A percentile compares a stretch with the other conserved stretches of the same genome.
Conservation (phyloP, 1,140 invertebrate species). For the Helicorthomorpha holstii region DNA sequence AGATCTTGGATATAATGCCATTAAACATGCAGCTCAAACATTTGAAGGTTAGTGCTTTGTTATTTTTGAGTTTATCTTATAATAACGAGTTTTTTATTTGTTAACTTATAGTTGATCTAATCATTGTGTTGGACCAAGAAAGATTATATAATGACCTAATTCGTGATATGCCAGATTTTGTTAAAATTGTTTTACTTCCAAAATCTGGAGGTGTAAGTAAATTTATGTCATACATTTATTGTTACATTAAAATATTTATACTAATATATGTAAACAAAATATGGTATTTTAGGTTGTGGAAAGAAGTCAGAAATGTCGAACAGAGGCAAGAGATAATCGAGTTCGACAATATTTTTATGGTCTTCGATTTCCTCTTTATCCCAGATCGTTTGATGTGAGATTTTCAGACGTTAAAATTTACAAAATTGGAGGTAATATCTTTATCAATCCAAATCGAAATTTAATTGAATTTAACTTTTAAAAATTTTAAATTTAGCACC, state of each 20-base stretch:
- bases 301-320: conserved; percentile 47
- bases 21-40: conserved; percentile 70
- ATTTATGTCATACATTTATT: neutral
- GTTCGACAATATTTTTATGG: conserved; percentile 93
- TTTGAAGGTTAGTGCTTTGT: conserved; percentile 49
- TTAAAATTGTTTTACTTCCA: conserved; percentile 80
- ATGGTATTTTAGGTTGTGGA: conserved; percentile 52
- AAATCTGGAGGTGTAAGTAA: conserved; percentile 84
- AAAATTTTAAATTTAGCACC: conserved; percentile 37
- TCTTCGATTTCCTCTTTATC: conserved; percentile 62
- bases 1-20: conserved; percentile 62
- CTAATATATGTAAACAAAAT: neutral
- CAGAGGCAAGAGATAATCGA: conserved; percentile 56
- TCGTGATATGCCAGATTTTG: conserved; percentile 79
- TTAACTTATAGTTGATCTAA: conserved; percentile 48
- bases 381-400: conserved; percentile 77
- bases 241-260: neutral
- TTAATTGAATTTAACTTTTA: neutral
- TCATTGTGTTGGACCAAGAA: conserved; percentile 93
- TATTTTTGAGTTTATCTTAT: neutral
- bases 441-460: neutral
- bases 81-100: neutral
- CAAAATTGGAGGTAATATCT: conserved; percentile 56
- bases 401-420: conserved; percentile 74
- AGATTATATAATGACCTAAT: conserved; percentile 85